Conservation (phyloP, 2,797 vertebrate species). For the Sparus aurata region DNA sequence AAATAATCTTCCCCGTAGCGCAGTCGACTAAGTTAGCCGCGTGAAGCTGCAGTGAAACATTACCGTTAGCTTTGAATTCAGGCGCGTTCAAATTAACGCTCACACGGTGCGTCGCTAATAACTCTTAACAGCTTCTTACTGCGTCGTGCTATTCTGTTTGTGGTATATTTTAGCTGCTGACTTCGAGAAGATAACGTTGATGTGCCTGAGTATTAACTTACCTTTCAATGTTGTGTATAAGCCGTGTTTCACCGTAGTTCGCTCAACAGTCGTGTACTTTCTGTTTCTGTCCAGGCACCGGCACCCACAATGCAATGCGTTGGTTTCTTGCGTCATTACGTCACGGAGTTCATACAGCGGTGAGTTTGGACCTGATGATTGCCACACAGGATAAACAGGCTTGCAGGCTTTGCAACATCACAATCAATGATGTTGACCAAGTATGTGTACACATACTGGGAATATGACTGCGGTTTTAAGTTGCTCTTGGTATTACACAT, state of each 20-base stretch:
- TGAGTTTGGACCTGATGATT: accelerated
- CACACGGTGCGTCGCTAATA: not conserved
- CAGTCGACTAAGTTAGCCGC: not conserved
- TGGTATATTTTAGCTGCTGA: accelerated
- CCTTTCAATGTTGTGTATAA: not conserved
- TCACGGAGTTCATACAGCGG: not conserved
- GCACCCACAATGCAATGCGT: slow-evolving; percentile 70
- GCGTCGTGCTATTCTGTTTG: not conserved
- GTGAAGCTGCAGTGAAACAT: not conserved
- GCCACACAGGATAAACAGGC: slow-evolving; percentile 20
- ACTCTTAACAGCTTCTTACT: not conserved
- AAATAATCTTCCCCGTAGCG: accelerated
- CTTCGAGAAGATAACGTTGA: accelerated
- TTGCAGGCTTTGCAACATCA: not conserved
- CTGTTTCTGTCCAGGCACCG: slow-evolving; percentile 43
- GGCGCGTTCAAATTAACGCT: slow-evolving; percentile 32
- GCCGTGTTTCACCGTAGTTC: not conserved
- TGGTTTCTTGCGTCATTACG: not conserved
- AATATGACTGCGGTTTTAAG: not conserved
- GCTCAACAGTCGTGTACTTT: slow-evolving; percentile 10
- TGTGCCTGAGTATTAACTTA: not conserved
- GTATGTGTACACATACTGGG: not conserved
- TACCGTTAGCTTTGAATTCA: slow-evolving; percentile 3
- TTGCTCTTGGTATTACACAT: not conserved
- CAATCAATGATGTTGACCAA: not conserved